Evolutionary conservation across 2,113 vertebrate species (phyloP).

Genomic region (Tinamus guttatus): DNA sequence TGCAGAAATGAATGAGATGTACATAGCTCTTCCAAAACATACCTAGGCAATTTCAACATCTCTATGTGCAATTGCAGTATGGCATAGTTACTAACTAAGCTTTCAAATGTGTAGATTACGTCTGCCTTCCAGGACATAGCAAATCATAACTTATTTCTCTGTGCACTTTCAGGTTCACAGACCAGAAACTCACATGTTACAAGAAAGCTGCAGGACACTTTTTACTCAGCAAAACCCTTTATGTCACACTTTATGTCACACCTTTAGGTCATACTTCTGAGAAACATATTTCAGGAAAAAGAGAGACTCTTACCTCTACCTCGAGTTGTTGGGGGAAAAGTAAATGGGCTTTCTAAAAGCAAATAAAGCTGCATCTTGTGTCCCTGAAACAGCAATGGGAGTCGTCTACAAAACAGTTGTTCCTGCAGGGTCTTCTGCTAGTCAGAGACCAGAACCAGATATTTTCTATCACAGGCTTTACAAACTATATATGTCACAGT

Average conservation of each 20-base stretch:
- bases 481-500: neutral
- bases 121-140: neutral
- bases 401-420: neutral
- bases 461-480: neutral
- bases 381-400: neutral
- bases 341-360: neutral
- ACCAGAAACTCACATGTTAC: neutral
- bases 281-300: neutral
- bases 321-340: neutral
- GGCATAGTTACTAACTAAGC: neutral
- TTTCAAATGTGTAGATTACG: fast-evolving
- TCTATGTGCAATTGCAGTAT: fast-evolving
- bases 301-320: neutral
- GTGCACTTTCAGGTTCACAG: too few relatives aligned
- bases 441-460: neutral
- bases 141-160: neutral
- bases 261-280: neutral
- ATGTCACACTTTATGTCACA: too few relatives aligned
- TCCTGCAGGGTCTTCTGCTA: neutral
- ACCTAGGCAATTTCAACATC: neutral
- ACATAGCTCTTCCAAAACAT: neutral
- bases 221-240: neutral
- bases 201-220: neutral
- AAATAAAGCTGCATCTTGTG: neutral
- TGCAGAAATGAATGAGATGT: neutral